Conservation (phyloP, 2,888 invertebrate species). For the Norana najaformis region DNA sequence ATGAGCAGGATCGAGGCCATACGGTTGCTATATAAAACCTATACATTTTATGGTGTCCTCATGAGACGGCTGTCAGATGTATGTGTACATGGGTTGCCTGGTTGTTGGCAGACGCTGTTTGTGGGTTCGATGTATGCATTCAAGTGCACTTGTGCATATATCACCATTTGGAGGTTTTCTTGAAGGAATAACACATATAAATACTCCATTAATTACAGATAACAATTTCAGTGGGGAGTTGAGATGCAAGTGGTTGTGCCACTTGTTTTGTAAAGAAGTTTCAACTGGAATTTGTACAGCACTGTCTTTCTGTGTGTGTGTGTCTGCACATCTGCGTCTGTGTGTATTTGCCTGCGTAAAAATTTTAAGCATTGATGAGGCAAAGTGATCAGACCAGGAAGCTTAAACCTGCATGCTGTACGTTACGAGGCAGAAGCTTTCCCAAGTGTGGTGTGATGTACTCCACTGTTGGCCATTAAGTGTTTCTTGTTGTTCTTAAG, state of each 20-base stretch:
- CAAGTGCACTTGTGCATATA: neutral
- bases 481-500: no score
- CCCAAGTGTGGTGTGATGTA: no score
- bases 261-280: no score
- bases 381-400: neutral
- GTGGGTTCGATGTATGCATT: neutral
- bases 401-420: neutral
- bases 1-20: no score
- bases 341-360: neutral
- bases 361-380: neutral
- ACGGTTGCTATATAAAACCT: no score
- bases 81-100: neutral
- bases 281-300: no score
- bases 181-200: neutral
- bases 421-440: no score
- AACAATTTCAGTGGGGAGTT: no score
- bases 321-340: neutral
- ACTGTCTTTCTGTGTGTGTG: neutral
- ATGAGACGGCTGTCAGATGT: neutral
- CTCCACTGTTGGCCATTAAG: neutral
- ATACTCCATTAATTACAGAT: no score
- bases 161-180: neutral
- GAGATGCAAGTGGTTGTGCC: no score
- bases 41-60: no score
- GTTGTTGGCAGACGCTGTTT: neutral